Evolutionary conservation across 2,888 invertebrate genomes (phyloP).

Genomic region (Tachina fera): DNA sequence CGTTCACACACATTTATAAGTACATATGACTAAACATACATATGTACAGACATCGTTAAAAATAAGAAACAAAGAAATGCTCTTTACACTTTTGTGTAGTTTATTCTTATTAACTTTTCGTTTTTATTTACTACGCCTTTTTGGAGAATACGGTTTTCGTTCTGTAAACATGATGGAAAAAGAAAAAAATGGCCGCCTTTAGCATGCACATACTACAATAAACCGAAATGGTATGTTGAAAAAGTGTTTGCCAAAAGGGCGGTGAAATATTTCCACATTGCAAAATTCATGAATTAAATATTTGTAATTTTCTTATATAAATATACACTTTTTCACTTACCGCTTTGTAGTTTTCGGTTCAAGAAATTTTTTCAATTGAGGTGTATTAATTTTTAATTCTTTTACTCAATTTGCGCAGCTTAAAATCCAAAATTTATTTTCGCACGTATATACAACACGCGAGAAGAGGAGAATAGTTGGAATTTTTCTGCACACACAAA

Average conservation of each 20-base stretch:
- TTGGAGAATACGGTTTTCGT: constrained; percentile 45
- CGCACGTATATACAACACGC: constrained; percentile 65
- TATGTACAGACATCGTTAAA: neutral
- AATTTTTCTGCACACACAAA: constrained; percentile 66
- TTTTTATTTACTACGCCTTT: constrained; percentile 57
- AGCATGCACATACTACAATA: constrained; percentile 2
- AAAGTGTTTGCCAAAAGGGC: constrained; percentile 68
- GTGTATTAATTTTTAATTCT: constrained; percentile 45
- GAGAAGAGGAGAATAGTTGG: constrained; percentile 65
- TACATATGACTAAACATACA: neutral
- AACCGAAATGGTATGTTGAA: constrained; percentile 29
- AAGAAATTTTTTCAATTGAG: constrained; percentile 55
- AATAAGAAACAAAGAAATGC: constrained; percentile 61
- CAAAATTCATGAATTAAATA: constrained; percentile 15
- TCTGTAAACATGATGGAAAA: constrained; percentile 69
- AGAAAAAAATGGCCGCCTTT: constrained; percentile 57
- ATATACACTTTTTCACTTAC: constrained; percentile 57
- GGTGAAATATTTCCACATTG: constrained; percentile 63
- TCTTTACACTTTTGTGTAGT: constrained; percentile 8
- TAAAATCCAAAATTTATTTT: constrained; percentile 73
- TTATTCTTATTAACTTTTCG: constrained; percentile 17
- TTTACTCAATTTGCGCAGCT: constrained; percentile 67
- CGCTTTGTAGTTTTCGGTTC: constrained; percentile 24
- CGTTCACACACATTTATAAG: neutral
- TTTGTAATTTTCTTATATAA: constrained; percentile 8